phyloP scores from a whole-genome alignment of 2,888 invertebrate genomes.

The Agriopis leucophaearia region DNA sequence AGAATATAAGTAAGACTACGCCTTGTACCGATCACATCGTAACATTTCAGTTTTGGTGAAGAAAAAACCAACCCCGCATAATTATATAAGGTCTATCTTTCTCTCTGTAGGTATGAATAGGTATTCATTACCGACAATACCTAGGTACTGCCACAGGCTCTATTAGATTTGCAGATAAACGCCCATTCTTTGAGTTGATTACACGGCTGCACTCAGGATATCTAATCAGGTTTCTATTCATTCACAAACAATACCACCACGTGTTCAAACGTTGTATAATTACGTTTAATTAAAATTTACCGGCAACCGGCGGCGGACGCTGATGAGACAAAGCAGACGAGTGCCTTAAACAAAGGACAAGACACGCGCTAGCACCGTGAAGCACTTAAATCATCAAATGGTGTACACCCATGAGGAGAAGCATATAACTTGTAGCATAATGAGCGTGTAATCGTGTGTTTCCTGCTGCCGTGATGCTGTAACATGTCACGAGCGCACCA shows the following conservation, averaged over 20 bases:
- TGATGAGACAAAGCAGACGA: conserved; percentile 45
- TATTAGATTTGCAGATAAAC: conserved; percentile 7
- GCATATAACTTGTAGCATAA: conserved; percentile 41
- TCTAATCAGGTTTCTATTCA: conserved; percentile 26
- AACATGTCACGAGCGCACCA: conserved; percentile 69
- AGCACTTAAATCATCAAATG: conserved; percentile 47
- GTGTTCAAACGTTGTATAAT: conserved; percentile 26
- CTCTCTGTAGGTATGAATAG: too few relatives aligned
- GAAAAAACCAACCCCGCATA: too few relatives aligned
- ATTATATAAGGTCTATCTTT: too few relatives aligned
- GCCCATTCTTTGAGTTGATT: conserved; percentile 8
- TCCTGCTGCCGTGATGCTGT: conserved; percentile 68
- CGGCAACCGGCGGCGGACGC: conserved; percentile 25
- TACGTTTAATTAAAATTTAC: conserved; percentile 25
- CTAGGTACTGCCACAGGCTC: not conserved
- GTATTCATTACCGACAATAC: not conserved
- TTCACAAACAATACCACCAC: conserved; percentile 25
- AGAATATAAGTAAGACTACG: too few relatives aligned
- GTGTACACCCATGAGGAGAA: conserved; percentile 34
- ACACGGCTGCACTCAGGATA: conserved; percentile 1
- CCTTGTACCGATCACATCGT: too few relatives aligned
- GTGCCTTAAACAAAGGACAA: conserved; percentile 38
- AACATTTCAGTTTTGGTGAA: too few relatives aligned
- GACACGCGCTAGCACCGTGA: conserved; percentile 51
- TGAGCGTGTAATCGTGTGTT: conserved; percentile 54